Conservation (phyloP, 1,140 invertebrate genomes). For the Neodiprion fabricii region DNA sequence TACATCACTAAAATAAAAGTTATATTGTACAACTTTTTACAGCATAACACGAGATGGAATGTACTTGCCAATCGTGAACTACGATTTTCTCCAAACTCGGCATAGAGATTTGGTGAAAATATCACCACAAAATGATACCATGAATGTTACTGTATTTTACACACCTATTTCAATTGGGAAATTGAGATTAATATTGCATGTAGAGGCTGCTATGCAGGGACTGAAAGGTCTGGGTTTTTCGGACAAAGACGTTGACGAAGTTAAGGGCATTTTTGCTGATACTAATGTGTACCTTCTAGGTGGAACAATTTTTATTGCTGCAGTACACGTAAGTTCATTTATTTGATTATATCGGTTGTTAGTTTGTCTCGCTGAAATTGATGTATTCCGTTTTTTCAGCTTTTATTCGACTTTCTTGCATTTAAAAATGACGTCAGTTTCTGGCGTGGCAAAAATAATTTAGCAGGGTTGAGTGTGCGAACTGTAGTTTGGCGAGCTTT, state of each 20-base stretch:
- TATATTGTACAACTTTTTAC: conserved; percentile 41
- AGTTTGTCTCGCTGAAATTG: conserved; percentile 12
- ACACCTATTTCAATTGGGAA: conserved; percentile 74
- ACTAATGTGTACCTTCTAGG: conserved; percentile 94
- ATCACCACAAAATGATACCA: conserved; percentile 62
- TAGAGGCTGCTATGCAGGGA: conserved; percentile 79
- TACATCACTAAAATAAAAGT: too few relatives aligned
- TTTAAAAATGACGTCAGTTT: conserved; percentile 98
- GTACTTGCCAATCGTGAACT: conserved; percentile 84
- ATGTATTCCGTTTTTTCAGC: conserved; percentile 66
- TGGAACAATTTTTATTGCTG: conserved; percentile 89
- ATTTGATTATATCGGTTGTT: conserved; percentile 14
- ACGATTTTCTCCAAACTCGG: conserved; percentile 82
- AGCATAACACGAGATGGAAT: conserved; percentile 70
- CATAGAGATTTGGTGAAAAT: conserved; percentile 76
- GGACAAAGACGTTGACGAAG: conserved; percentile 94
- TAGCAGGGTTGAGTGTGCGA: conserved; percentile 88
- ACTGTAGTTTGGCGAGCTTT: conserved; percentile 93
- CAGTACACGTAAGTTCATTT: conserved; percentile 83
- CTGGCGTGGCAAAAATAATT: conserved; percentile 84
- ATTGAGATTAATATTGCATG: conserved; percentile 77
- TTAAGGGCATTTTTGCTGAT: conserved; percentile 95
- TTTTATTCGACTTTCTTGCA: conserved; percentile 95
- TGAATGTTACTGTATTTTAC: conserved; percentile 69
- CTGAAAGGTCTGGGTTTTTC: conserved; percentile 84